phyloP scores from a whole-genome alignment of 2,888 invertebrate genomes.

The Nephrotoma flavescens region DNA sequence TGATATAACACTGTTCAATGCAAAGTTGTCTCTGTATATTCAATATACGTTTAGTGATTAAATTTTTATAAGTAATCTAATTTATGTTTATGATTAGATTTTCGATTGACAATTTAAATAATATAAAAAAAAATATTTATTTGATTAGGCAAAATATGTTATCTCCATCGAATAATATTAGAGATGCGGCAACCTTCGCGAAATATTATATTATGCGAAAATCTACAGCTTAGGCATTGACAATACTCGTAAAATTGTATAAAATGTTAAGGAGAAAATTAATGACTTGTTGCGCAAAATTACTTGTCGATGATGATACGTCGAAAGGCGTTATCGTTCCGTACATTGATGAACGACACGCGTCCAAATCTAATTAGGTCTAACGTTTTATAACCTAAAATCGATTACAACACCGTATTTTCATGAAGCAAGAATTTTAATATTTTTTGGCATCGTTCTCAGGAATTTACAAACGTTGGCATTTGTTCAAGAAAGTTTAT shows the following conservation, averaged over 20 bases:
- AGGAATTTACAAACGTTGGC: neutral
- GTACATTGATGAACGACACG: neutral
- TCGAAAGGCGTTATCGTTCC: neutral
- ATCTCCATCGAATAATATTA: neutral
- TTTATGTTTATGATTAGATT: neutral
- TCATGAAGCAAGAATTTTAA: neutral
- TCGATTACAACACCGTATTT: neutral
- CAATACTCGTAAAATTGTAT: neutral
- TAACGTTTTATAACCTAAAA: neutral
- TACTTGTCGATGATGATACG: neutral
- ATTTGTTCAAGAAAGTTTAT: neutral
- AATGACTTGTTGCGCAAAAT: neutral
- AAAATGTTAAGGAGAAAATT: neutral
- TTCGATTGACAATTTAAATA: neutral
- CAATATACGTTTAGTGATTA: neutral
- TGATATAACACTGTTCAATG: neutral
- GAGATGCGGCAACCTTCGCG: neutral
- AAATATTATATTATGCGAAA: neutral
- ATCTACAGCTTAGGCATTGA: neutral
- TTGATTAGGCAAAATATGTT: neutral
- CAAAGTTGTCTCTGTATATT: neutral
- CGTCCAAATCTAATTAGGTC: neutral
- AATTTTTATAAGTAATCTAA: neutral
- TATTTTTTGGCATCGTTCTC: neutral
- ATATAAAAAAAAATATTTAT: neutral